A percentile compares a stretch with the other conserved stretches of the same genome.
phyloP scores from a whole-genome alignment of 2,113 vertebrate genomes.

The Mastomys natalensis region DNA sequence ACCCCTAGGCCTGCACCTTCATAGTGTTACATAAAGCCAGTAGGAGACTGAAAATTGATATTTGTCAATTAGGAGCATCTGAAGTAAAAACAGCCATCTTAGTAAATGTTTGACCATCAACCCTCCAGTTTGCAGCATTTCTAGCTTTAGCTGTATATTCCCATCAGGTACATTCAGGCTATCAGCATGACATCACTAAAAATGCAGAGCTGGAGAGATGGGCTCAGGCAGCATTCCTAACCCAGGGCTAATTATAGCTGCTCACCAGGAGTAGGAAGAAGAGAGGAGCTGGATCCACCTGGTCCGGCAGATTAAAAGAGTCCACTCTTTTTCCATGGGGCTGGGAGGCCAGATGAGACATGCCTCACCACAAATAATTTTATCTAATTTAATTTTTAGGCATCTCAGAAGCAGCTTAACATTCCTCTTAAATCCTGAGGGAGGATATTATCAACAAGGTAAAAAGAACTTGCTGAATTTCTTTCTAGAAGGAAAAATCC shows the following conservation, averaged over 20 bases:
- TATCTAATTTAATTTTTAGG: not conserved
- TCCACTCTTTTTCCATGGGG: not conserved
- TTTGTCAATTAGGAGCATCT: not conserved
- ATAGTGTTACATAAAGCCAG: not conserved
- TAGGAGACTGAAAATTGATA: not conserved
- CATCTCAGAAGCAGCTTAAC: not conserved
- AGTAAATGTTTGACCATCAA: not conserved
- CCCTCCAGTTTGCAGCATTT: not conserved
- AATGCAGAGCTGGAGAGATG: not conserved
- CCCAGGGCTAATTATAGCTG: not conserved
- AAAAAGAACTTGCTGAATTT: slow-evolving; percentile 94
- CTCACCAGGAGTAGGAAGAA: not conserved
- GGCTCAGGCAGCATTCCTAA: not conserved
- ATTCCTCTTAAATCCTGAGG: slow-evolving; percentile 79
- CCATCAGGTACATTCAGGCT: no score
- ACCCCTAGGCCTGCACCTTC: not conserved
- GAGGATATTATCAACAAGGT: slow-evolving; percentile 92
- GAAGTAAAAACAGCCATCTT: not conserved
- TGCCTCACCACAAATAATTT: not conserved
- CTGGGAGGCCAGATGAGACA: not conserved
- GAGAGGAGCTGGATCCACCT: no score
- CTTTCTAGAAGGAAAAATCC: slow-evolving; percentile 89
- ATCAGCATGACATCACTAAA: not conserved
- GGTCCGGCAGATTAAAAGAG: not conserved
- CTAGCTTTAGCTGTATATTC: not conserved